A percentile compares a stretch with the other conserved stretches of the same genome.
Evolutionary conservation across 2,113 vertebrate species (phyloP).

Genomic region (Gnathonemus echidnorhynchus): DNA sequence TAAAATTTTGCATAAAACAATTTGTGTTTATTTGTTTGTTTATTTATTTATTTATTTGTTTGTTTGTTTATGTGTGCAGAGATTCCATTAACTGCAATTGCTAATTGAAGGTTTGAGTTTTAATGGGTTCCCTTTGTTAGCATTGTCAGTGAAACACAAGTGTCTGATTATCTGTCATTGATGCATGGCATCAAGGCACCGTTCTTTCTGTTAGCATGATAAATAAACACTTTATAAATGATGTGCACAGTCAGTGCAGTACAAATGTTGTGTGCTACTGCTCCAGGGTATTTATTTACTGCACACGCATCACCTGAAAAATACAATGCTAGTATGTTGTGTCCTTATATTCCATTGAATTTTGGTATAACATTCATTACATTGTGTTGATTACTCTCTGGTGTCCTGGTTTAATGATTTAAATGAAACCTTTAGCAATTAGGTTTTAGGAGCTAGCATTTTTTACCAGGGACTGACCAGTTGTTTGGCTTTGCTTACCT

Average conservation of each 20-base stretch:
- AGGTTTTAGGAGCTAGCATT: not conserved
- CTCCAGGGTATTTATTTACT: not conserved
- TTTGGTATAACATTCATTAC: not conserved
- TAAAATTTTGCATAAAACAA: not conserved
- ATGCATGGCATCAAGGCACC: not conserved
- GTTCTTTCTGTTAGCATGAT: not conserved
- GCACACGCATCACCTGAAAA: not conserved
- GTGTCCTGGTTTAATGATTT: not conserved
- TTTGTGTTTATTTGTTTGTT: not conserved
- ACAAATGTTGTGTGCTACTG: not conserved
- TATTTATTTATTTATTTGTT: not conserved
- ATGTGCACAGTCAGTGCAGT: not conserved
- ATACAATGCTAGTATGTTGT: not conserved
- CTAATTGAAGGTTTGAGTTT: not conserved
- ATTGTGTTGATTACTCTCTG: not conserved
- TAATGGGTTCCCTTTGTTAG: not conserved
- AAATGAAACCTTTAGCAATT: not conserved
- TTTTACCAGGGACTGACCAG: not conserved
- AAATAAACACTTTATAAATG: not conserved
- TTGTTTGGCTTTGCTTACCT: not conserved
- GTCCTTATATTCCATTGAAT: not conserved
- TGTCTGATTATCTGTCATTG: not conserved
- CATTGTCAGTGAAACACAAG: not conserved
- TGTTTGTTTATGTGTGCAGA: not conserved
- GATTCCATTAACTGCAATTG: not conserved